A percentile compares a stretch with the other conserved stretches of the same genome.
These are phyloP conservation scores for Sinohyriopsis cumingii DNA, from an alignment of 2,888 invertebrate species.

Conservation along the genomic window DNA sequence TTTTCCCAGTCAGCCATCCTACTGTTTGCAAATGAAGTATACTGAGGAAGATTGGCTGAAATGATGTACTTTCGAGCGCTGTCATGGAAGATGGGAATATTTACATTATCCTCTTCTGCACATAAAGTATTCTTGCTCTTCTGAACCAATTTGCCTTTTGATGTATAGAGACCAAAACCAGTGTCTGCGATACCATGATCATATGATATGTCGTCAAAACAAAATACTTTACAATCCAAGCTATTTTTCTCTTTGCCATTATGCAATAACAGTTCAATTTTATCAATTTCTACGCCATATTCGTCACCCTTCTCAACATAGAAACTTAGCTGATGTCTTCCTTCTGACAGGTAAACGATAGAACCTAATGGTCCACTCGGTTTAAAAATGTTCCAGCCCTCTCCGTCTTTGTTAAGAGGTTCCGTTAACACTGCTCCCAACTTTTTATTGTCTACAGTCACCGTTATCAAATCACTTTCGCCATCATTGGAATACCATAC, in stretches of 20 bases:
- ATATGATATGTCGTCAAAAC: slow-evolving; percentile 36
- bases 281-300: slow-evolving; percentile 52
- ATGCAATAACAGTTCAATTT: slow-evolving; percentile 24
- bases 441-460: slow-evolving; percentile 27
- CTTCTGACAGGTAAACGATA: slow-evolving; percentile 12
- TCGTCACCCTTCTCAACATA: slow-evolving; percentile 27
- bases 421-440: slow-evolving; percentile 21
- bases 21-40: slow-evolving; percentile 41
- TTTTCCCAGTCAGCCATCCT: slow-evolving; percentile 30
- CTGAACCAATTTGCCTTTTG: slow-evolving; percentile 24
- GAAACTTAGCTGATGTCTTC: slow-evolving; percentile 33
- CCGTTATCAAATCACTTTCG: slow-evolving; percentile 21
- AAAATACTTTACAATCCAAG: slow-evolving; percentile 42
- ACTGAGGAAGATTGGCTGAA: slow-evolving; percentile 46
- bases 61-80: slow-evolving; percentile 33
- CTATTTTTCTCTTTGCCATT: slow-evolving; percentile 24
- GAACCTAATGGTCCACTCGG: slow-evolving; percentile 10
- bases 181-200: slow-evolving; percentile 13
- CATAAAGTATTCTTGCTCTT: slow-evolving; percentile 41
- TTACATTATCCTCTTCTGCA: slow-evolving; percentile 55
- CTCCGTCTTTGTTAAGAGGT: slow-evolving; percentile 15
- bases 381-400: slow-evolving; percentile 30
- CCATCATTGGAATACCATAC: slow-evolving; percentile 47
- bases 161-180: background rate
- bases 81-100: slow-evolving; percentile 46